A percentile compares a stretch with the other conserved stretches of the same genome.
These are phyloP conservation scores for Ailuropoda melanoleuca DNA, from an alignment of 2,113 vertebrate genomes.

Conservation along the genomic window DNA sequence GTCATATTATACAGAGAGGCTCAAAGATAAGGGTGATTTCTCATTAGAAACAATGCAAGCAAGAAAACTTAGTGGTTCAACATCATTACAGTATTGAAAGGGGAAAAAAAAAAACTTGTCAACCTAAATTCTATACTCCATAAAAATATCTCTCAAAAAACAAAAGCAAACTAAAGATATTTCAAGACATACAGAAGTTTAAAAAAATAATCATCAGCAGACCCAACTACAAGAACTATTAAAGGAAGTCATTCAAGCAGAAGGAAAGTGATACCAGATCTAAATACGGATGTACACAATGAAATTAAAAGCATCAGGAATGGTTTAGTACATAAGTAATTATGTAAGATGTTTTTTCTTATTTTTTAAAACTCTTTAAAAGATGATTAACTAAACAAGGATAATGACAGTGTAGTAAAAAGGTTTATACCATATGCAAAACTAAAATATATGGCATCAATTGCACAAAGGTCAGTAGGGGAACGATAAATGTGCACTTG, in stretches of 20 bases:
- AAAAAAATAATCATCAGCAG: neutral
- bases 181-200: slow-evolving; percentile 8
- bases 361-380: neutral
- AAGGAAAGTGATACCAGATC: neutral
- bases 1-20: neutral
- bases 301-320: neutral
- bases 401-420: neutral
- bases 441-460: neutral
- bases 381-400: neutral
- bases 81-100: neutral
- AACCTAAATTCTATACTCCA: neutral
- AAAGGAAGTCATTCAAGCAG: neutral
- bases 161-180: neutral
- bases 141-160: neutral
- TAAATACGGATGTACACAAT: neutral
- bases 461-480: neutral
- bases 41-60: neutral
- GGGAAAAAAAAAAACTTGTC: neutral
- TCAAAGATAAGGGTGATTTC: neutral
- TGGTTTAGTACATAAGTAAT: neutral
- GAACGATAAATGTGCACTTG: neutral
- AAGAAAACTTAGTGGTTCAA: neutral
- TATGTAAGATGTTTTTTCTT: neutral
- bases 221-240: neutral
- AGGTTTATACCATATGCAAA: neutral